These are phyloP conservation scores for Chrysolina haemoptera DNA, from an alignment of 2,888 invertebrate genomes.

Conservation along the genomic window DNA sequence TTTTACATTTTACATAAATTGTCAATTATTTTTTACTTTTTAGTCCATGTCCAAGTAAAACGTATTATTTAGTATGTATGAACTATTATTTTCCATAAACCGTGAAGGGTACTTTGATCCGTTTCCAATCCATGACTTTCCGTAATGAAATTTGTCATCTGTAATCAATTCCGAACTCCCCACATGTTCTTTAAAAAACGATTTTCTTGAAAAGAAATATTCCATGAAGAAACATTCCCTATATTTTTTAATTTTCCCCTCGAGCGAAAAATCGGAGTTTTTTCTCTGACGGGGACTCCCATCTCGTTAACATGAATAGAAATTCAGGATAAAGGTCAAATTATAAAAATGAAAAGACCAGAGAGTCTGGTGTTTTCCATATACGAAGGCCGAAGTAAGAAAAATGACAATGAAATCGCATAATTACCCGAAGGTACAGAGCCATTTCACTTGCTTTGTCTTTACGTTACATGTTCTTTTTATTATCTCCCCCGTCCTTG, in stretches of 20 bases:
- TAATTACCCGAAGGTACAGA: constrained; percentile 52
- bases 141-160: too few species aligned
- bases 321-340: constrained; percentile 5
- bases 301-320: background rate
- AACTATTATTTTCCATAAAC: too few species aligned
- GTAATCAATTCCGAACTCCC: too few species aligned
- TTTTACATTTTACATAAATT: too few species aligned
- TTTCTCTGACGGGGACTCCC: background rate
- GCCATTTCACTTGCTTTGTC: constrained; percentile 53
- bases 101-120: too few species aligned
- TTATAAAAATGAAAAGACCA: constrained; percentile 12
- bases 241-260: background rate
- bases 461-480: constrained; percentile 54
- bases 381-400: constrained; percentile 39
- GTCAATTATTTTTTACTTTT: too few species aligned
- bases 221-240: too few species aligned
- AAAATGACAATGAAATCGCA: constrained; percentile 47
- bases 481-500: constrained; percentile 49
- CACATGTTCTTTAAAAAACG: too few species aligned
- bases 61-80: too few species aligned
- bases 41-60: too few species aligned
- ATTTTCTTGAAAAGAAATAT: too few species aligned
- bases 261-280: background rate
- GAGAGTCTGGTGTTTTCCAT: constrained; percentile 34
- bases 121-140: too few species aligned